Conservation (phyloP, 1,140 invertebrate species). For the Ceratosolen fusciceps region DNA sequence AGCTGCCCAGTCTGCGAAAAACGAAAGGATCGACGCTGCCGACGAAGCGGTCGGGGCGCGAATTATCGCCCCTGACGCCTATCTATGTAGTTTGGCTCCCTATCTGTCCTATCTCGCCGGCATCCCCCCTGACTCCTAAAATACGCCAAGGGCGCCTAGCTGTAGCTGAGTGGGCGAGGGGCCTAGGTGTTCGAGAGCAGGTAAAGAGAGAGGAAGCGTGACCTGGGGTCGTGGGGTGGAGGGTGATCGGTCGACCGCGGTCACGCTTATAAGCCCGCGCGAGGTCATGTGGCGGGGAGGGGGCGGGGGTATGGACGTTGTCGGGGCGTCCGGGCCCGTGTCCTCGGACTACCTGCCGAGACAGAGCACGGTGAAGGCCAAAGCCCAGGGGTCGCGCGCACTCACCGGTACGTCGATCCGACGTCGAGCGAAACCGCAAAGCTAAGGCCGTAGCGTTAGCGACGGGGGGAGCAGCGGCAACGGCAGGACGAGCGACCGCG, state of each 20-base stretch:
- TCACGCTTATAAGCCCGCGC: not conserved
- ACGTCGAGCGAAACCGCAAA: not conserved
- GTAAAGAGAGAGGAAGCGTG: not conserved
- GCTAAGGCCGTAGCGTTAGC: too few relatives aligned
- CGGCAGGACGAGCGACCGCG: not conserved
- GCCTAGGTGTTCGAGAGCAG: too few relatives aligned
- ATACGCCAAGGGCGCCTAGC: not conserved
- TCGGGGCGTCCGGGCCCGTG: not conserved
- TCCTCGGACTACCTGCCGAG: not conserved
- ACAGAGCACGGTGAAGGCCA: not conserved
- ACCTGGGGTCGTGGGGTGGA: not conserved
- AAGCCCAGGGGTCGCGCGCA: not conserved
- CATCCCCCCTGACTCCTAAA: not conserved
- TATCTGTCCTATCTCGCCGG: not conserved
- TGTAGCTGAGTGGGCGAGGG: too few relatives aligned
- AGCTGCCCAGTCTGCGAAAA: too few relatives aligned
- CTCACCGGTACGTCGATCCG: not conserved
- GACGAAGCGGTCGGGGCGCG: not conserved
- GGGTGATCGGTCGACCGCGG: slow-evolving; percentile 32
- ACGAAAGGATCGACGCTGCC: not conserved
- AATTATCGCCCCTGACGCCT: not conserved
- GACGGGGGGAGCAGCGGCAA: not conserved
- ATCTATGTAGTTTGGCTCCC: not conserved
- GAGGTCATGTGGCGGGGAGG: not conserved
- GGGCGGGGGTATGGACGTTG: not conserved